phyloP scores from a whole-genome alignment of 2,113 vertebrate genomes.

The Globicephala melas region DNA sequence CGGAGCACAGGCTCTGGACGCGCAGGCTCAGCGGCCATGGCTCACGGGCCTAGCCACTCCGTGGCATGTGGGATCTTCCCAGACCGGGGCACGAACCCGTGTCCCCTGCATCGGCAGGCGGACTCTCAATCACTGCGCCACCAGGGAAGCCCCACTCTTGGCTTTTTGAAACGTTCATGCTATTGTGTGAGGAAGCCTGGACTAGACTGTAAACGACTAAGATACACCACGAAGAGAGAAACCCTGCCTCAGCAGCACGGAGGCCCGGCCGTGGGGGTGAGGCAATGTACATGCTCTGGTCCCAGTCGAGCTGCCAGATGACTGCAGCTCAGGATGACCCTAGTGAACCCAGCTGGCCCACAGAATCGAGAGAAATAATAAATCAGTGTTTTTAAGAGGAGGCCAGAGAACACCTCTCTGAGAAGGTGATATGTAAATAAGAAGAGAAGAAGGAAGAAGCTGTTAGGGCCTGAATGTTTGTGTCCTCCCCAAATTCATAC shows the following conservation, averaged over 20 bases:
- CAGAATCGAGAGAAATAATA: neutral
- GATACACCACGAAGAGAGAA: neutral
- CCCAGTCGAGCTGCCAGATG: neutral
- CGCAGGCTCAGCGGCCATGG: too few species aligned
- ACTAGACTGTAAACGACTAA: neutral
- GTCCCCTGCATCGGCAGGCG: too few species aligned
- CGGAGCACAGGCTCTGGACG: accelerated
- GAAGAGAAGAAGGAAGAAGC: neutral
- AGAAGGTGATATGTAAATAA: neutral
- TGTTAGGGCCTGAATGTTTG: neutral
- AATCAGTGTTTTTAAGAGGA: neutral
- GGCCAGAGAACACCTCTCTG: neutral
- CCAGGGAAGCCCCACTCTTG: too few species aligned
- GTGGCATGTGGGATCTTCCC: too few species aligned
- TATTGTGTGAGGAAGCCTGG: neutral
- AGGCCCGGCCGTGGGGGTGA: accelerated
- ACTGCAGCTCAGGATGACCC: neutral
- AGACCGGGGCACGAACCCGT: too few species aligned
- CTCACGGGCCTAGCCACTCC: too few species aligned
- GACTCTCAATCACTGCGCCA: too few species aligned
- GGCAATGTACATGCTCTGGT: accelerated
- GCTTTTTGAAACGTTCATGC: neutral
- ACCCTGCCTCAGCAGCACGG: neutral
- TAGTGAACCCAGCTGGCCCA: neutral
- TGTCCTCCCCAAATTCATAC: neutral